Conservation (phyloP, 2,888 invertebrate genomes). For the Portevinia maculata region DNA sequence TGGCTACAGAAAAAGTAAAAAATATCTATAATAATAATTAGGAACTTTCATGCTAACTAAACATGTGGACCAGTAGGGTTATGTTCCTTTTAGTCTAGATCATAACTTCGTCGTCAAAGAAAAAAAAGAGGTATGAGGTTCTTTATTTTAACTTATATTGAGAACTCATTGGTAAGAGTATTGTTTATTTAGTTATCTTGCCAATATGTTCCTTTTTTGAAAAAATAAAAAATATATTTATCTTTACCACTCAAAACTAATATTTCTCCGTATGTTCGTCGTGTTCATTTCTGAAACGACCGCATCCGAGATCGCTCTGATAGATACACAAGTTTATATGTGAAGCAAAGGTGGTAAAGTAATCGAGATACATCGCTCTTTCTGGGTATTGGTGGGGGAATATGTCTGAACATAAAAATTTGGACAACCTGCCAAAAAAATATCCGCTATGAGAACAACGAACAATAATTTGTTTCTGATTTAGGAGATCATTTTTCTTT, state of each 20-base stretch:
- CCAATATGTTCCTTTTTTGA: background rate
- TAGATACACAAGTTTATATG: constrained; percentile 47
- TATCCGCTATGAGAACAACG: constrained; percentile 36
- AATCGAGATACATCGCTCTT: constrained; percentile 16
- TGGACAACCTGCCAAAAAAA: constrained; percentile 61
- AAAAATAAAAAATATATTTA: constrained; percentile 1
- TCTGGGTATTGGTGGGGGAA: background rate
- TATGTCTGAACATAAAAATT: constrained; percentile 41
- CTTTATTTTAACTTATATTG: too few species aligned
- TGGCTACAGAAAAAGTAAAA: too few species aligned
- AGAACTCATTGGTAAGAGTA: too few species aligned
- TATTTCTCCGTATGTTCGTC: constrained; percentile 1
- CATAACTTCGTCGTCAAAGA: too few species aligned
- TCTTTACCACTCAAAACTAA: background rate
- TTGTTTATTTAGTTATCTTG: too few species aligned
- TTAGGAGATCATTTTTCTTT: constrained; percentile 43
- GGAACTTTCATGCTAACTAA: too few species aligned
- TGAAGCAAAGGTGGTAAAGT: constrained; percentile 57
- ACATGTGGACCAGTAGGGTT: too few species aligned
- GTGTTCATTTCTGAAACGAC: constrained; percentile 2
- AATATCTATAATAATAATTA: too few species aligned
- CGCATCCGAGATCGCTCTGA: constrained; percentile 40
- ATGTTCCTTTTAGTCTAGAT: too few species aligned
- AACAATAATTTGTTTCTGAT: constrained; percentile 59
- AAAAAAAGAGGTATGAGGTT: too few species aligned